These are phyloP conservation scores for Leptopilina syphax DNA, from an alignment of 2,888 invertebrate species.

Conservation along the genomic window DNA sequence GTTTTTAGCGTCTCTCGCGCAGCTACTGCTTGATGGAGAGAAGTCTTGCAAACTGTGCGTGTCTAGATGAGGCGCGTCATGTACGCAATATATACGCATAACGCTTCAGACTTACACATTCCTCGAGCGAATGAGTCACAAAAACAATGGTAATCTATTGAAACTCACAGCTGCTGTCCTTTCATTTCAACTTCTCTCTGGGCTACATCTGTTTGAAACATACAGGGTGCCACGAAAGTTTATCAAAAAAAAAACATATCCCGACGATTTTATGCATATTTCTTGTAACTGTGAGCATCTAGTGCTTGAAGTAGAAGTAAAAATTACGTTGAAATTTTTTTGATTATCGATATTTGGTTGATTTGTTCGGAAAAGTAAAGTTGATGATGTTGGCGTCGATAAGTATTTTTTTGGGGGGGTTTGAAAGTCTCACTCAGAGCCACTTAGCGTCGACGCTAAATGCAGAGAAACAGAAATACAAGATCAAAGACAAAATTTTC, in stretches of 20 bases:
- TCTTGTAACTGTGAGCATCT: no score
- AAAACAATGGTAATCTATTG: constrained; percentile 69
- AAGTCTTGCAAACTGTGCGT: constrained; percentile 15
- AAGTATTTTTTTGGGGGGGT: no score
- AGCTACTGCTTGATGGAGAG: constrained; percentile 18
- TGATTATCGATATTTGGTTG: no score
- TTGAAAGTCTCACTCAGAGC: no score
- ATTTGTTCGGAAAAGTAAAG: no score
- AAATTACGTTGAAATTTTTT: no score
- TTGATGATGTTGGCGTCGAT: no score
- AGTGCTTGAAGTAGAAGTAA: no score
- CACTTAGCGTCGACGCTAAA: no score
- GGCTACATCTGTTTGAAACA: constrained; percentile 57
- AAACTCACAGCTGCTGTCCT: constrained; percentile 67
- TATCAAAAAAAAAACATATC: neutral
- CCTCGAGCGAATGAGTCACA: constrained; percentile 65
- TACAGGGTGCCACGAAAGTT: constrained; percentile 54
- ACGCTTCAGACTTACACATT: constrained; percentile 52
- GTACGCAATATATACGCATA: constrained; percentile 34
- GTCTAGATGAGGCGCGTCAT: constrained; percentile 30
- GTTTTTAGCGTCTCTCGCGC: constrained; percentile 25
- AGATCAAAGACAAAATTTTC: no score
- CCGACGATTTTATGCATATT: neutral
- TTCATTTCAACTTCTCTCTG: constrained; percentile 55
- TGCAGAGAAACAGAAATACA: no score